Conservation (phyloP, 2,888 invertebrate species). For the Rugalucina vietnamica region DNA sequence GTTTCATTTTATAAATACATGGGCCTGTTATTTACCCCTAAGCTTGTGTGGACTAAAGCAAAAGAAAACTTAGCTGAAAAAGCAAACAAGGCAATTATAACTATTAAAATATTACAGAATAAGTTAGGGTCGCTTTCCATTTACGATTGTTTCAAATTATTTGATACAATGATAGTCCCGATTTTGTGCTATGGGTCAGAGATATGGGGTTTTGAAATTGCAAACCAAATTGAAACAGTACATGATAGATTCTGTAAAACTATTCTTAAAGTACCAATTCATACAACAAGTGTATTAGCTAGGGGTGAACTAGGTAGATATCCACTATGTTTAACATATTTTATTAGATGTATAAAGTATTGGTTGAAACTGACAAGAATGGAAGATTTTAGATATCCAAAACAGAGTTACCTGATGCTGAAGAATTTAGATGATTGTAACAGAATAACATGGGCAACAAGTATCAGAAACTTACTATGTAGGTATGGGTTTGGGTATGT, state of each 20-base stretch:
- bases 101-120: neutral
- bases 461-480: neutral
- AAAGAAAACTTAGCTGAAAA: neutral
- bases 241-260: neutral
- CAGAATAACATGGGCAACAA: neutral
- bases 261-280: neutral
- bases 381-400: neutral
- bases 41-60: neutral
- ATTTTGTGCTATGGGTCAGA: neutral
- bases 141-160: neutral
- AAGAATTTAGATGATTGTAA: neutral
- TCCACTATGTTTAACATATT: neutral
- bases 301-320: neutral
- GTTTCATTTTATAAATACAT: neutral
- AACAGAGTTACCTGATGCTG: neutral
- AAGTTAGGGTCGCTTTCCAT: neutral
- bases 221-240: neutral
- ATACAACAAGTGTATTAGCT: neutral
- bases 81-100: neutral
- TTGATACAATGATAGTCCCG: neutral
- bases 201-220: neutral
- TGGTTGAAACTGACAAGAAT: neutral
- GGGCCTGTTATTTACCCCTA: neutral
- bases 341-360: neutral
- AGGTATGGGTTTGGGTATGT: neutral